These are phyloP conservation scores for Philaethria dido DNA, from an alignment of 2,888 invertebrate species.

Conservation along the genomic window DNA sequence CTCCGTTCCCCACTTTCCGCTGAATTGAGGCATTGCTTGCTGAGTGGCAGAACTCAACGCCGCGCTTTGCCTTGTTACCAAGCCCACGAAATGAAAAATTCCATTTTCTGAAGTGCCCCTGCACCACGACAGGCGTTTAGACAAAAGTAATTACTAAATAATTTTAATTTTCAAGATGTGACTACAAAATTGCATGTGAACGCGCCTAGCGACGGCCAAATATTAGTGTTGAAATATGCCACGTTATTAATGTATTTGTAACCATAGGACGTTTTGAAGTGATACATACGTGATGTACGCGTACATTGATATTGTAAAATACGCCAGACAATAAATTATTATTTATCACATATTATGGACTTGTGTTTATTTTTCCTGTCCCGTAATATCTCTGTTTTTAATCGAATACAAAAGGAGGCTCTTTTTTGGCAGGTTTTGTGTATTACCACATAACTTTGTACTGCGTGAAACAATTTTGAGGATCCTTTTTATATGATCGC, in stretches of 20 bases:
- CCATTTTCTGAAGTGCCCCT: no score
- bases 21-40: no score
- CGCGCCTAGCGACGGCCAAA: conserved; percentile 39
- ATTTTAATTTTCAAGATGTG: conserved; percentile 1
- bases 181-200: conserved; percentile 27
- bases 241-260: conserved; percentile 37
- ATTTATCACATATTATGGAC: conserved; percentile 80
- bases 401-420: no score
- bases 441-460: no score
- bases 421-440: no score
- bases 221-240: conserved; percentile 35
- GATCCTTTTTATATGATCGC: no score
- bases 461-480: no score
- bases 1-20: no score
- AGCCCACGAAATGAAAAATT: no score
- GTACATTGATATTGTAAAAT: conserved; percentile 83
- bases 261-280: conserved; percentile 42
- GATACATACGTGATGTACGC: conserved; percentile 65
- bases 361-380: conserved; percentile 46
- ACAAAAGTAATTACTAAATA: neutral
- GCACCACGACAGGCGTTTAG: no score
- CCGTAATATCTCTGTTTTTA: neutral
- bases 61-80: no score
- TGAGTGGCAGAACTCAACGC: no score
- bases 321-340: conserved; percentile 85